These are phyloP conservation scores for Pterocles burchelli DNA, from an alignment of 2,113 vertebrate genomes.

Conservation along the genomic window DNA sequence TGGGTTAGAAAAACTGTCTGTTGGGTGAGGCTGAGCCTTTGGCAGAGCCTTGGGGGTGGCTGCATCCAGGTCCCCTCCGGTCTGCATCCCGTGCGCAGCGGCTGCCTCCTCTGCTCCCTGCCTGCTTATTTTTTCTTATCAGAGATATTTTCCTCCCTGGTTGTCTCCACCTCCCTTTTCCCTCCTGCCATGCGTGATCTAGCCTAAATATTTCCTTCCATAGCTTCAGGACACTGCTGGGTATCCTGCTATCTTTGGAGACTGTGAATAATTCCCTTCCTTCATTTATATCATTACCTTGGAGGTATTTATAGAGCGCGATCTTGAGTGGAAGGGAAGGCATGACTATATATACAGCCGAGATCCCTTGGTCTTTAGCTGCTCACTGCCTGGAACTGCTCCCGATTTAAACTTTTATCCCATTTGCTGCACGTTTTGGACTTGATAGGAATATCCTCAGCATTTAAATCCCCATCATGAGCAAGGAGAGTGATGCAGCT, in stretches of 20 bases:
- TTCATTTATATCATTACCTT: constrained; percentile 67
- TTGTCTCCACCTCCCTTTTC: constrained; percentile 10
- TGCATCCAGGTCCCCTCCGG: not conserved
- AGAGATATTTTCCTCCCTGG: not conserved
- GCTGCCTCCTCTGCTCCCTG: not conserved
- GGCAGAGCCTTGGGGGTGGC: not conserved
- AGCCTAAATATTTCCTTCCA: constrained; percentile 50
- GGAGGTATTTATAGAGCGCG: constrained; percentile 64
- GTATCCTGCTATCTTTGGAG: constrained; percentile 56
- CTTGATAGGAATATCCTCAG: not conserved
- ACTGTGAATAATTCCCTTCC: constrained; percentile 59
- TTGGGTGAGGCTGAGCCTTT: not conserved
- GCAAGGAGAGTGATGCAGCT: not conserved
- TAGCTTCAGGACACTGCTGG: constrained; percentile 61
- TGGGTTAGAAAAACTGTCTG: not conserved
- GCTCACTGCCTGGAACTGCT: constrained; percentile 4
- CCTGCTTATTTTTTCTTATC: not conserved
- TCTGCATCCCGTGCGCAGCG: fast-evolving
- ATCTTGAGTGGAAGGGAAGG: constrained; percentile 42
- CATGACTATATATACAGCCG: constrained; percentile 45
- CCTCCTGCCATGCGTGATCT: not conserved
- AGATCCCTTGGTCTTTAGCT: constrained; percentile 45
- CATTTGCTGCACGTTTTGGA: not conserved
- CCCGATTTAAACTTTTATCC: not conserved
- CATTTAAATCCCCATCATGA: not conserved